phyloP scores from a whole-genome alignment of 1,140 invertebrate species.

The Heterodera schachtii region DNA sequence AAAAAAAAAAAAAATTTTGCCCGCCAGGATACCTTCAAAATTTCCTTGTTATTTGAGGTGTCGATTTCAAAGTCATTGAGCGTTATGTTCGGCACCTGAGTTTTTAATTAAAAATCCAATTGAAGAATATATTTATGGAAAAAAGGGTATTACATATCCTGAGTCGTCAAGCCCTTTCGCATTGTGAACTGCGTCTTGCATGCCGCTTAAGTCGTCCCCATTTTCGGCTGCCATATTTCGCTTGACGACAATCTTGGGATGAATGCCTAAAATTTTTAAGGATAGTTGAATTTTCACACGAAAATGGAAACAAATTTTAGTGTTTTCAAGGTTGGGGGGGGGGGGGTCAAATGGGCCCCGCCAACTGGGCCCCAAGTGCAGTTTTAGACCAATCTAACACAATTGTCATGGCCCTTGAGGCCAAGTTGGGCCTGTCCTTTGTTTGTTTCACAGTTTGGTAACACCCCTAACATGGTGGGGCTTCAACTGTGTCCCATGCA shows the following conservation, averaged over 20 bases:
- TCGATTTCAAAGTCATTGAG: conserved; percentile 11
- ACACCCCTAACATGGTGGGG: too few relatives aligned
- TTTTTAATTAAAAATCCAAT: neutral
- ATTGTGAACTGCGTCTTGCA: conserved; percentile 18
- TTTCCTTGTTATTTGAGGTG: conserved; percentile 1
- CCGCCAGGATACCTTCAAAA: neutral
- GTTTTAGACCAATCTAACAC: too few relatives aligned
- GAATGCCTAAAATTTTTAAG: neutral
- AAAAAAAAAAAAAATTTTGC: too few relatives aligned
- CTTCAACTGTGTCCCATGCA: too few relatives aligned
- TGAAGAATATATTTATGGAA: neutral
- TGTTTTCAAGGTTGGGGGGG: too few relatives aligned
- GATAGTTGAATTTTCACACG: neutral
- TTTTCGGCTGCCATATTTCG: conserved; percentile 29
- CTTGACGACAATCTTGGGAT: conserved; percentile 39
- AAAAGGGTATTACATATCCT: neutral
- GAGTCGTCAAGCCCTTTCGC: conserved; percentile 6
- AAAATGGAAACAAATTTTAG: neutral
- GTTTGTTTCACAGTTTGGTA: too few relatives aligned
- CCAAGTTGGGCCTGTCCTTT: too few relatives aligned
- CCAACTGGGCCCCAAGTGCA: too few relatives aligned
- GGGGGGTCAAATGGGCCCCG: too few relatives aligned
- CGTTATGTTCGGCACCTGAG: conserved; percentile 34
- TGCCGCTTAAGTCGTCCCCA: conserved; percentile 32
- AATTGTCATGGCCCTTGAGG: too few relatives aligned